Conservation (phyloP, 2,888 invertebrate species). For the Metopia argyrocephala region DNA sequence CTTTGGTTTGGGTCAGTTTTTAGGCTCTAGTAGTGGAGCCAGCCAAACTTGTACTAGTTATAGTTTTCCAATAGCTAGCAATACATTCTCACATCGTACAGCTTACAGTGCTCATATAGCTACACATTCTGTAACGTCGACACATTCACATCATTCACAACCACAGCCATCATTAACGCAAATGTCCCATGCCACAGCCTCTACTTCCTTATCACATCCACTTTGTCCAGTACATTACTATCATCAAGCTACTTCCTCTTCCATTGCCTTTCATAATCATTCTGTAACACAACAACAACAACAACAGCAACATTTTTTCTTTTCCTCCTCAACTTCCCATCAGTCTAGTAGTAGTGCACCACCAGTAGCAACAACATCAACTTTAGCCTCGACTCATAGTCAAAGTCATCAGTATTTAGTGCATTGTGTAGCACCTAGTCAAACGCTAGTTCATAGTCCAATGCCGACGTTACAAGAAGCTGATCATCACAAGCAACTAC, state of each 20-base stretch:
- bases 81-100: conserved; percentile 72
- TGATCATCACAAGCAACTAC: conserved; percentile 69
- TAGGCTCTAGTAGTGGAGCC: conserved; percentile 79
- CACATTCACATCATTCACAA: conserved; percentile 65
- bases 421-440: conserved; percentile 75
- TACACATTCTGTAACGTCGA: conserved; percentile 63
- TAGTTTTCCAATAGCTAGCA: conserved; percentile 72
- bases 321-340: conserved; percentile 60
- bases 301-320: conserved; percentile 53
- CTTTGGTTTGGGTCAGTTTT: conserved; percentile 92
- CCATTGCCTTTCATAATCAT: conserved; percentile 46
- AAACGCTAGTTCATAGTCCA: conserved; percentile 71
- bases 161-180: conserved; percentile 44
- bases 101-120: conserved; percentile 66
- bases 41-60: conserved; percentile 73
- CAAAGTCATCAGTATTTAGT: conserved; percentile 77
- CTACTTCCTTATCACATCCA: conserved; percentile 33
- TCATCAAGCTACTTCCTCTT: conserved; percentile 14
- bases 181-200: conserved; percentile 46
- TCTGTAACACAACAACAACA: conserved; percentile 31
- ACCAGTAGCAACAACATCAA: conserved; percentile 73
- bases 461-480: conserved; percentile 75
- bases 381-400: conserved; percentile 74
- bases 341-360: conserved; percentile 70
- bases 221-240: conserved; percentile 63